Conservation (phyloP, 2,113 vertebrate species). For the Platichthys stellatus region DNA sequence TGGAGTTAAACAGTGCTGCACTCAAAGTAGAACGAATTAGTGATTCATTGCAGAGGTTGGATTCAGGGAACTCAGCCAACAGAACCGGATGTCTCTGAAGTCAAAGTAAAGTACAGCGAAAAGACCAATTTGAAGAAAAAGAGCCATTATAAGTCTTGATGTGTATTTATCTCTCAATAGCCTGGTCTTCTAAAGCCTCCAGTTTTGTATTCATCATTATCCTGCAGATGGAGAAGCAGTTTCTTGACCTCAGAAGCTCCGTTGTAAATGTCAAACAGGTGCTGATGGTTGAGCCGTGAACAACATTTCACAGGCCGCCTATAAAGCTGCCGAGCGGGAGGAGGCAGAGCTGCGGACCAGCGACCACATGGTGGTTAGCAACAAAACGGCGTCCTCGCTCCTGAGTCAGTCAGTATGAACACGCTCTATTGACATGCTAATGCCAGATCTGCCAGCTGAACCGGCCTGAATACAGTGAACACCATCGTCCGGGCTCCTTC, state of each 20-base stretch:
- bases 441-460: slow-evolving; percentile 69
- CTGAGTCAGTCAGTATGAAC: slow-evolving; percentile 33
- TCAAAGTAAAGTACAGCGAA: slow-evolving; percentile 26
- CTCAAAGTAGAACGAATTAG: slow-evolving; percentile 37
- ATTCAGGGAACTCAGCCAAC: slow-evolving; percentile 60
- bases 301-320: slow-evolving; percentile 42
- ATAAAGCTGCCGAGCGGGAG: neutral
- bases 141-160: neutral
- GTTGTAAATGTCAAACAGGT: slow-evolving; percentile 56
- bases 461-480: slow-evolving; percentile 76
- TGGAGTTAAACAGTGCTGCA: slow-evolving; percentile 17
- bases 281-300: slow-evolving; percentile 44
- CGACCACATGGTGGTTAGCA: slow-evolving; percentile 28
- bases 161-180: neutral
- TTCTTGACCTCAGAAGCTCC: slow-evolving; percentile 15
- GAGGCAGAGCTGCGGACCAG: slow-evolving; percentile 32
- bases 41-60: slow-evolving; percentile 32
- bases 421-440: slow-evolving; percentile 83
- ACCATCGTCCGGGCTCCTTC: slow-evolving; percentile 60
- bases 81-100: slow-evolving; percentile 45
- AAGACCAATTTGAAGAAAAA: slow-evolving; percentile 29
- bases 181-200: neutral
- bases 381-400: slow-evolving; percentile 41
- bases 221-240: neutral
- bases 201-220: neutral